Conservation (phyloP, 2,113 vertebrate genomes). For the Calidris pugnax region DNA sequence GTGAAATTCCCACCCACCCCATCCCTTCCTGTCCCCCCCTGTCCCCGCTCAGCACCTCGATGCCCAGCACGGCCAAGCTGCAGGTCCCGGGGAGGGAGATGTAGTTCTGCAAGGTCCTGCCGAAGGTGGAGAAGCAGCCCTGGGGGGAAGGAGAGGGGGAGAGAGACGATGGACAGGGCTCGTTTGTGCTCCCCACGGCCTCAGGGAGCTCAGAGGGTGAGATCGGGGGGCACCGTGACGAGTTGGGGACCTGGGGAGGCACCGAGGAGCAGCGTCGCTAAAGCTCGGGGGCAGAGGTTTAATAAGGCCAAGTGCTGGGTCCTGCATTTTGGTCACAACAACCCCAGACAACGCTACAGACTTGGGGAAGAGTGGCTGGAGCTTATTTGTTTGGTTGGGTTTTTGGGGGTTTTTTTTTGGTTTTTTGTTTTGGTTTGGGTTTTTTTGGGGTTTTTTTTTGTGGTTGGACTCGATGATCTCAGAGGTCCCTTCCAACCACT, state of each 20-base stretch:
- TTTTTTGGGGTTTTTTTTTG: too few relatives aligned
- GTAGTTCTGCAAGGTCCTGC: constrained; percentile 22
- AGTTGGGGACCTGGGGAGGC: not conserved
- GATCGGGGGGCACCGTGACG: accelerated
- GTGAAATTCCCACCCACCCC: too few relatives aligned
- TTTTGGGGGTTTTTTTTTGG: too few relatives aligned
- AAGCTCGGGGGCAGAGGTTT: not conserved
- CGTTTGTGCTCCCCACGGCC: accelerated
- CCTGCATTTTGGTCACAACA: too few relatives aligned
- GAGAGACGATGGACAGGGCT: not conserved
- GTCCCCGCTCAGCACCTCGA: not conserved
- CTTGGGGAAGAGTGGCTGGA: too few relatives aligned
- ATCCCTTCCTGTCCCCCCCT: accelerated
- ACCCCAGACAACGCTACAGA: too few relatives aligned
- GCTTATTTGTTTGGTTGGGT: too few relatives aligned
- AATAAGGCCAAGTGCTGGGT: too few relatives aligned
- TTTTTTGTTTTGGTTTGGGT: too few relatives aligned
- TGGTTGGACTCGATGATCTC: too few relatives aligned
- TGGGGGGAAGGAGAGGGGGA: not conserved
- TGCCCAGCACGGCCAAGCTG: constrained; percentile 35
- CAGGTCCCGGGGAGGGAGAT: constrained; percentile 2
- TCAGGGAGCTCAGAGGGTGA: not conserved
- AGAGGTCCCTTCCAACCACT: too few relatives aligned
- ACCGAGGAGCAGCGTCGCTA: accelerated
- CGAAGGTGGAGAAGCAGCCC: constrained; percentile 45